Evolutionary conservation across 2,888 invertebrate genomes (phyloP), one percentile per base, ranked within the genome.

Genomic region (Brenthis hecate): DNA sequence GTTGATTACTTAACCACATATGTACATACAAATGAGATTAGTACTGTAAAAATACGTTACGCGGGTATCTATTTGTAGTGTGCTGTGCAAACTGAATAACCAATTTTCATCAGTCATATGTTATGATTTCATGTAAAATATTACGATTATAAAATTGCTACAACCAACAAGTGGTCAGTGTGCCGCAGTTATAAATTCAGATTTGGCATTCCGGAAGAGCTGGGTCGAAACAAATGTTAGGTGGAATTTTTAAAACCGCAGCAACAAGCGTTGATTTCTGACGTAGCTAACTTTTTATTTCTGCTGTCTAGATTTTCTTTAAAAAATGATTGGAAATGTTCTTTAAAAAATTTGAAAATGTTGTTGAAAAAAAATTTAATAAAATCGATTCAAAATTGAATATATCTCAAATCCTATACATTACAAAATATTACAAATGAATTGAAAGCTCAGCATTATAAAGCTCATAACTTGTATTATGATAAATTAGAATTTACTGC

Each of bases 401-500:
- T 11, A 53, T 16, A 8, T 36, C n/a, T 56, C 14, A 4, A 11
- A 13, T 11, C 2, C 13, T 43, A 8, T 8, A 43, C 2, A 43
- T 43, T 43, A 43, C 36, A 43, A 47, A 57, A 47, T 13, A 3
- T 19, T 13, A 4, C 13, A 47, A 56, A 57, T 13, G 19, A 13
- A 43, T 19, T 43, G 13, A 19, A 23, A 14, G 1, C 8, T 47
- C 48, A n/a, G n/a, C n/a, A 48, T 60, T n/a, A 60, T 60, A 48
- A 50, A 28, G 19, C 58, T 60, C 58, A 28, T 60, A 60, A 23
- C 23, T 60, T 50, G n/a, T 47, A 14, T 71, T 77, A 78, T 78
- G 77, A 78, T 74, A 77, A 75, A 72, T 68, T 68, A 66, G 74
- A 74, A 79, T 80, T 78, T 78, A 78, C 75, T 56, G 65, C 14